Evolutionary conservation across 1,140 invertebrate species (phyloP), one percentile per base, ranked within the genome.

Genomic region (Drosophila nikananu): DNA sequence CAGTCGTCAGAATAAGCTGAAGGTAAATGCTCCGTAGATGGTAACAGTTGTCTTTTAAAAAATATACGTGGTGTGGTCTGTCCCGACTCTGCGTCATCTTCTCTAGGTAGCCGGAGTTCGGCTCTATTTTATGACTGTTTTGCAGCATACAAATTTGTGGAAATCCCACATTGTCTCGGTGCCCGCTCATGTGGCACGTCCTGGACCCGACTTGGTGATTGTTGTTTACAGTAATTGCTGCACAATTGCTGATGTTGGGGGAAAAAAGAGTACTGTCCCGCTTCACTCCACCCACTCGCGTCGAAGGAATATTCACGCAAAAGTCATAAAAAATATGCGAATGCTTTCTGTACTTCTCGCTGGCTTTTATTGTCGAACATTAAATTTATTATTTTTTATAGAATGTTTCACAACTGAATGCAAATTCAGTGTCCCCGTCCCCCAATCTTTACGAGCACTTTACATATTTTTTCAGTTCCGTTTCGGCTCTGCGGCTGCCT

Each of bases 321-420:
- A 90, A 81, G 74, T 52, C 86, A 90, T 90, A 89, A 89, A 87
- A 79, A 87, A 89, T 89, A 84, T 90, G 86, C 73, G 84, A 84
- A 60, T 89, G 70, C 44, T 73, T 73, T 58, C 35, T 73, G 70
- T 72, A 61, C 67, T 73, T 61, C 44, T 79, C 59, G 59, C 52
- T 63, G 23, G 51, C 41, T 67, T 80, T 87, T 89, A 89, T 89
- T 89, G 84, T 81, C 81, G 77, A 89, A 81, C 84, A 90, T 84
- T 81, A 89, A 89, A 89, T 89, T 79, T 89, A 90, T 89, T 89
- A 89, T 89, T 89, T 87, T 89, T 89, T 89, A 90, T 89, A 90
- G 81, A 89, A 90, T 89, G 84, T 90, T 89, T 86, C 84, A 89
- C 84, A 90, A 89, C 81, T 90, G 84, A 89, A 89, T 89, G 84